A percentile compares a stretch with the other conserved stretches of the same genome.
These are phyloP conservation scores for Drosophila arizonae DNA, from an alignment of 1,140 invertebrate genomes.

Conservation along the genomic window DNA sequence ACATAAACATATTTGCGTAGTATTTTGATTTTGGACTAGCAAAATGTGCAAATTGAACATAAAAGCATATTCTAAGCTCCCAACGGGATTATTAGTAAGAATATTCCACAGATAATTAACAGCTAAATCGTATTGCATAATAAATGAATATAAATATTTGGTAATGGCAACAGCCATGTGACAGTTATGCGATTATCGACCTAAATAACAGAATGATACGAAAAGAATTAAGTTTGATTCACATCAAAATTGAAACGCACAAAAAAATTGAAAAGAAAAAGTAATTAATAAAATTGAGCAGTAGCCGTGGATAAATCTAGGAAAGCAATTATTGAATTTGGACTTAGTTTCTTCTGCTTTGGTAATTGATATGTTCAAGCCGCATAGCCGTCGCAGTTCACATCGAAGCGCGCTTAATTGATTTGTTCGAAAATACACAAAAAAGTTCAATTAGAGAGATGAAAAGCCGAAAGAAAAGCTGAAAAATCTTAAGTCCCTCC, in stretches of 20 bases:
- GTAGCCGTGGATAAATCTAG: no score
- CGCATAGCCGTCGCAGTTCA: slow-evolving; percentile 9
- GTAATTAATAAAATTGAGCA: slow-evolving; percentile 6
- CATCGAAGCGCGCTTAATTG: slow-evolving; percentile 1
- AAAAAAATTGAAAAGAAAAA: background rate
- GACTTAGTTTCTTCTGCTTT: slow-evolving; percentile 26
- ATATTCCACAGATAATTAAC: slow-evolving; percentile 32
- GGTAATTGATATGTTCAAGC: slow-evolving; percentile 63
- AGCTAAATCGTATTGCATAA: slow-evolving; percentile 29
- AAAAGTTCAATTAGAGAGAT: slow-evolving; percentile 56
- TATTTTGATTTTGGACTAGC: slow-evolving; percentile 51
- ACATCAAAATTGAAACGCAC: background rate
- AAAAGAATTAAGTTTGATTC: background rate
- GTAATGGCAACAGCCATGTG: slow-evolving; percentile 22
- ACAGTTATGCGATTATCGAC: slow-evolving; percentile 21
- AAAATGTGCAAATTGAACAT: slow-evolving; percentile 66
- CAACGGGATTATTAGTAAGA: slow-evolving; percentile 45
- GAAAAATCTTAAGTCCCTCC: slow-evolving; percentile 30
- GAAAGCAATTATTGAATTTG: slow-evolving; percentile 3
- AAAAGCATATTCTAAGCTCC: slow-evolving; percentile 15
- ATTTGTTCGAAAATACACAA: slow-evolving; percentile 8
- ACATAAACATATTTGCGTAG: slow-evolving; percentile 56
- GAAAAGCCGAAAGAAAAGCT: slow-evolving; percentile 38
- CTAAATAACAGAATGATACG: background rate
- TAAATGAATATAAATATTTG: slow-evolving; percentile 25